Evolutionary conservation across 2,888 invertebrate genomes (phyloP), one percentile per base, ranked within the genome.

Genomic region (Furcula furcula): DNA sequence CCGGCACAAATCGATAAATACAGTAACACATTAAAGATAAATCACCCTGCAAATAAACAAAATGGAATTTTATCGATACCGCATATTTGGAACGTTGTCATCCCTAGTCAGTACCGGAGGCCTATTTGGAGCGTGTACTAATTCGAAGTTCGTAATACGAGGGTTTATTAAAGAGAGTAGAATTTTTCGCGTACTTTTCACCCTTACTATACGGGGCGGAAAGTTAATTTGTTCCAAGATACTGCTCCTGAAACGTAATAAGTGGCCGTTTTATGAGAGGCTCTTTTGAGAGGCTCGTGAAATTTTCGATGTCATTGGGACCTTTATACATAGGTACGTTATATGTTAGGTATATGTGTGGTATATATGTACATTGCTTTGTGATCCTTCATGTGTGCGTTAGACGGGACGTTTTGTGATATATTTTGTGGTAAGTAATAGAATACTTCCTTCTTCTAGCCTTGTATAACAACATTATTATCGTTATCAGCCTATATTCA

Each of bases 121-220:
- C 44, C 55, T 61, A 57, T 63, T 59, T 56, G 52, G 46, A 46
- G 57, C 59, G 58, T 54, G 64, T 61, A 72, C 70, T 75, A 77
- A 77, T 73, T 72, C 63, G 59, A 65, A 56, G 57, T 61, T 59
- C 56, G 70, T 72, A 73, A 75, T 66, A 50, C 60, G 57, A 47
- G 54, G 56, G 70, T 71, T 76, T 79, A 81, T 79, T 79, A 78
- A 76, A 71, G 65, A 64, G 65, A 66, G 66, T 62, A 60, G 65
- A 69, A 68, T 66, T 75, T 74, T 66, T 65, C 63, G 46, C 65
- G 59, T 56, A 55, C 62, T 62, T 63, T 61, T 60, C 55, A 56
- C 64, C 47, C 52, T n/a, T n/a, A n/a, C n/a, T 50, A 46, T 38
- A 46, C 39, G 30, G 34, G 44, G 47, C 46, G 40, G 57, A 46